Percentiles rank a stretch among this genome's conserved stretches.
phyloP scores from a whole-genome alignment of 2,888 invertebrate species.

The Hypomecis atomaria region DNA sequence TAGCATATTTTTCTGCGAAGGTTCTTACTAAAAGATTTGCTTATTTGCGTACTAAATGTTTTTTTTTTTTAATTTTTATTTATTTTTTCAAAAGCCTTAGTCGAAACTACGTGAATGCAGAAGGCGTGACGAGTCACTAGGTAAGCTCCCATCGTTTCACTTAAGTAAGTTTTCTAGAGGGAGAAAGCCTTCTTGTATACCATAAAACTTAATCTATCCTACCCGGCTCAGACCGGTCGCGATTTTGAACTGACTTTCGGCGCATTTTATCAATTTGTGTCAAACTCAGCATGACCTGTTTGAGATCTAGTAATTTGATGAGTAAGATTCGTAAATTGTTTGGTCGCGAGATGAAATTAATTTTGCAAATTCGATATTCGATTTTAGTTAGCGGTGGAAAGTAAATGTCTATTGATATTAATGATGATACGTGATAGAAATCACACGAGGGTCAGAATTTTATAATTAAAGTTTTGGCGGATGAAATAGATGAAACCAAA shows the following conservation, averaged over 20 bases:
- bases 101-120: conserved; percentile 31
- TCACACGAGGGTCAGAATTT: too few species aligned
- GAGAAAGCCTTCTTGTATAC: not conserved
- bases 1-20: conserved; percentile 18
- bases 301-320: not conserved
- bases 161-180: conserved; percentile 12
- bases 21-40: conserved; percentile 25
- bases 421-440: too few species aligned
- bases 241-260: not conserved
- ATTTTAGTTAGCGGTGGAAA: too few species aligned
- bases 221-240: conserved; percentile 25
- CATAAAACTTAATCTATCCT: conserved; percentile 20
- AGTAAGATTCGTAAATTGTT: not conserved
- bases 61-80: conserved; percentile 34
- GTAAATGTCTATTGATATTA: too few species aligned
- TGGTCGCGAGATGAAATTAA: not conserved
- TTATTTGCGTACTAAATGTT: conserved; percentile 13
- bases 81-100: conserved; percentile 40
- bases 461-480: too few species aligned
- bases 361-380: not conserved
- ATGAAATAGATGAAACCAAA: too few species aligned
- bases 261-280: not conserved
- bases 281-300: not conserved
- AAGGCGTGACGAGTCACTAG: conserved; percentile 24
- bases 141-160: conserved; percentile 19